Conservation (phyloP, 2,888 invertebrate species). For the Drosophila putrida region DNA sequence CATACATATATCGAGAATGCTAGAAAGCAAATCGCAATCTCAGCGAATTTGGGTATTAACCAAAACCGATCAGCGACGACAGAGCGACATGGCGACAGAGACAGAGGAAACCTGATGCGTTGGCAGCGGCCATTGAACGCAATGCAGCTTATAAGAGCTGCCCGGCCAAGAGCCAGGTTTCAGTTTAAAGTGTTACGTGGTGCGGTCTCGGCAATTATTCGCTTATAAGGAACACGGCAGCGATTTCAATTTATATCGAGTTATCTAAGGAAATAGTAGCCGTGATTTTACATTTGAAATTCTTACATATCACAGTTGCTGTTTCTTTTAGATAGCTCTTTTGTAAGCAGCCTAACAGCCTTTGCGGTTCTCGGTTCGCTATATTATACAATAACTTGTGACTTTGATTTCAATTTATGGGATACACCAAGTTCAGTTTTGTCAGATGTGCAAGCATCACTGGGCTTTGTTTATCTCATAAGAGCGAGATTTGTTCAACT, state of each 20-base stretch:
- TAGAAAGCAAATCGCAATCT: constrained; percentile 64
- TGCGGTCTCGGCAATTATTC: constrained; percentile 45
- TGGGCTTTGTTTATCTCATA: constrained; percentile 86
- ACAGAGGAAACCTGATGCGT: constrained; percentile 72
- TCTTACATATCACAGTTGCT: constrained; percentile 85
- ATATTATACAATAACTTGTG: constrained; percentile 5
- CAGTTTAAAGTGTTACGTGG: constrained; percentile 63
- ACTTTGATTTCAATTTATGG: constrained; percentile 82
- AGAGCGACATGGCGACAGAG: constrained; percentile 1
- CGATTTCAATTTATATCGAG: constrained; percentile 81
- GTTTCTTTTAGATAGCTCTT: constrained; percentile 86
- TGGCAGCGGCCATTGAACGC: constrained; percentile 78
- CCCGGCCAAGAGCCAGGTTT: constrained; percentile 65
- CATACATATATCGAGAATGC: constrained; percentile 56
- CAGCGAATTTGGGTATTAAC: constrained; percentile 68
- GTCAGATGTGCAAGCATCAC: constrained; percentile 83
- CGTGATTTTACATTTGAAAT: constrained; percentile 82
- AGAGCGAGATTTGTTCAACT: constrained; percentile 84
- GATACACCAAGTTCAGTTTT: constrained; percentile 85
- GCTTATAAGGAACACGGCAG: constrained; percentile 7
- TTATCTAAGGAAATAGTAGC: constrained; percentile 86
- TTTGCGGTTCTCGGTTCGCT: not conserved
- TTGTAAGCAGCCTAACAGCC: constrained; percentile 81
- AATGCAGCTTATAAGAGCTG: constrained; percentile 78
- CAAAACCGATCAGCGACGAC: constrained; percentile 52